Evolutionary conservation across 2,888 invertebrate species (phyloP).

Genomic region (Thumatha senex): DNA sequence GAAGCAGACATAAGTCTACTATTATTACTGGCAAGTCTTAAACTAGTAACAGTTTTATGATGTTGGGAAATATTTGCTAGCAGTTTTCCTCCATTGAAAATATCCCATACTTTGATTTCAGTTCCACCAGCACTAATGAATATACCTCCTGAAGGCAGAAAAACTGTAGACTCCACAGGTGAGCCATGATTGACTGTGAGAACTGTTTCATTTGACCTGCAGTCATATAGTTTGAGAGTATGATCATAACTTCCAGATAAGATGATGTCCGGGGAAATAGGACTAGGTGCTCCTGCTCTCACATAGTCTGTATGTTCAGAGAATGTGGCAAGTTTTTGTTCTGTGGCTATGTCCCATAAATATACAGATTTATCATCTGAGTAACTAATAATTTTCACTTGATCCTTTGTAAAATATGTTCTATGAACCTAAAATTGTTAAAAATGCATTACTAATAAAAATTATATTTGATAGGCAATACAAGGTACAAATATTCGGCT

Average conservation of each 20-base stretch:
- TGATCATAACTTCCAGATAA: constrained; percentile 96
- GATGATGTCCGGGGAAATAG: constrained; percentile 89
- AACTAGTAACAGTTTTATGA: constrained; percentile 96
- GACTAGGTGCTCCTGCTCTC: constrained; percentile 91
- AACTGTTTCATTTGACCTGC: constrained; percentile 87
- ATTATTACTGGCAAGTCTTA: constrained; percentile 91
- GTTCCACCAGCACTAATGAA: constrained; percentile 96
- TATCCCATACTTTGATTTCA: constrained; percentile 96
- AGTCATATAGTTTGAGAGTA: constrained; percentile 94
- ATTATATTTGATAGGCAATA: too few relatives aligned
- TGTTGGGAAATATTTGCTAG: constrained; percentile 94
- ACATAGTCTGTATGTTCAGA: constrained; percentile 91
- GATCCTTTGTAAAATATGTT: constrained; percentile 91
- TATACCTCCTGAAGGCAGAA: constrained; percentile 94
- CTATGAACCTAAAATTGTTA: constrained; percentile 86
- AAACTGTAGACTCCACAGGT: constrained; percentile 94
- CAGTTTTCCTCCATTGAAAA: constrained; percentile 92
- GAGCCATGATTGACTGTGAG: constrained; percentile 92
- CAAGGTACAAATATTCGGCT: too few relatives aligned
- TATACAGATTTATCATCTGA: constrained; percentile 95
- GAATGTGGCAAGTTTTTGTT: constrained; percentile 87
- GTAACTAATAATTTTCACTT: constrained; percentile 91
- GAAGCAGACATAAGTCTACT: constrained; percentile 94
- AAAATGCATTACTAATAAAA: not conserved
- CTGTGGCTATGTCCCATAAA: constrained; percentile 96